These are phyloP conservation scores for Pelusios castaneus DNA, from an alignment of 2,113 vertebrate genomes.

Conservation along the genomic window DNA sequence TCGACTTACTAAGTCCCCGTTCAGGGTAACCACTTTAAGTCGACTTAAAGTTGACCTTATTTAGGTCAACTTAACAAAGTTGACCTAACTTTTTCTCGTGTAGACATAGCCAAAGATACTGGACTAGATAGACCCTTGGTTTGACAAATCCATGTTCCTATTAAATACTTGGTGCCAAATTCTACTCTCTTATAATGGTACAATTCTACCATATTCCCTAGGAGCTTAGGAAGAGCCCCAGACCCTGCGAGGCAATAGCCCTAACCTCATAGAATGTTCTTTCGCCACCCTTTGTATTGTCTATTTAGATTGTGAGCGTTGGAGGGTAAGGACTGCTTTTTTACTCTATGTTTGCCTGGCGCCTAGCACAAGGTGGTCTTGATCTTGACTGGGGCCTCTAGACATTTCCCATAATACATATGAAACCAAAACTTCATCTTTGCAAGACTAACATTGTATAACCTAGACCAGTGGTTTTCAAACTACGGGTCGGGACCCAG, in stretches of 20 bases:
- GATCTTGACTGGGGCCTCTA: neutral
- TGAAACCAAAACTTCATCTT: neutral
- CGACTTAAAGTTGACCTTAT: too few relatives aligned
- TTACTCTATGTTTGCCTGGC: neutral
- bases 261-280: neutral
- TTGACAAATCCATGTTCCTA: neutral
- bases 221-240: neutral
- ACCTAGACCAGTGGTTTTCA: too few relatives aligned
- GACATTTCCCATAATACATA: neutral
- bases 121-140: rapidly evolving
- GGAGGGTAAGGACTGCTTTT: neutral
- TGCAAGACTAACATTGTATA: neutral
- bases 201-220: neutral
- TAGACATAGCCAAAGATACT: too few relatives aligned
- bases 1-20: too few relatives aligned
- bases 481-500: too few relatives aligned
- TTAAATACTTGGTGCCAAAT: rapidly evolving
- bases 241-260: neutral
- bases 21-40: too few relatives aligned
- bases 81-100: too few relatives aligned
- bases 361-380: neutral
- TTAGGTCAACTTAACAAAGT: too few relatives aligned
- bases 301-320: neutral
- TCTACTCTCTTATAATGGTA: neutral
- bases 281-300: neutral